Evolutionary conservation across 2,797 vertebrate species (phyloP).

Genomic region (Rhinogobio ventralis): DNA sequence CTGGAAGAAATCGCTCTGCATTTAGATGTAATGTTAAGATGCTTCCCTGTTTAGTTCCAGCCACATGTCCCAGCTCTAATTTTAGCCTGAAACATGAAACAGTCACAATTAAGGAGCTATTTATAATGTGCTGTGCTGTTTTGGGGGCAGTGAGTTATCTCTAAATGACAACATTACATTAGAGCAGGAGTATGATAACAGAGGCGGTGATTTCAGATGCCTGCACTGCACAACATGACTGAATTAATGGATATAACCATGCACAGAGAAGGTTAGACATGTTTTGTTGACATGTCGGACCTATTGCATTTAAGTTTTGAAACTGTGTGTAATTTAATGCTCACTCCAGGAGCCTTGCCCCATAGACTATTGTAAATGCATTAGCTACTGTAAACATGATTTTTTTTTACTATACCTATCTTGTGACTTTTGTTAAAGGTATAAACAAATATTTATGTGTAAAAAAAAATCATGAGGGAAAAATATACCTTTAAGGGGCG

Average conservation of each 20-base stretch:
- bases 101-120: slow-evolving; percentile 57
- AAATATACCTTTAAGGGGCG: background rate
- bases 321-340: background rate
- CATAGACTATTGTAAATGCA: background rate
- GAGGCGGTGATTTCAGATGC: background rate
- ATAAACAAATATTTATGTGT: background rate
- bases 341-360: no score
- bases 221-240: background rate
- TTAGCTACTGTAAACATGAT: background rate
- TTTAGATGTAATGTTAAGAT: slow-evolving; percentile 67
- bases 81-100: slow-evolving; percentile 58
- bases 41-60: slow-evolving; percentile 56
- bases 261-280: background rate
- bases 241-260: background rate
- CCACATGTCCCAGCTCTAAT: slow-evolving; percentile 43
- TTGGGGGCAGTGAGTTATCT: slow-evolving; percentile 43
- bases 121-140: slow-evolving; percentile 42
- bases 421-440: no score
- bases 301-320: background rate
- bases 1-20: slow-evolving; percentile 65
- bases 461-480: background rate
- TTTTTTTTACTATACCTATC: no score
- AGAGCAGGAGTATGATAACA: slow-evolving; percentile 10
- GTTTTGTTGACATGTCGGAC: background rate
- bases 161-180: slow-evolving; percentile 33